Base-by-base conservation (phyloP, 2,797 vertebrate genomes). In the Gadopsis marmoratus region DNA sequence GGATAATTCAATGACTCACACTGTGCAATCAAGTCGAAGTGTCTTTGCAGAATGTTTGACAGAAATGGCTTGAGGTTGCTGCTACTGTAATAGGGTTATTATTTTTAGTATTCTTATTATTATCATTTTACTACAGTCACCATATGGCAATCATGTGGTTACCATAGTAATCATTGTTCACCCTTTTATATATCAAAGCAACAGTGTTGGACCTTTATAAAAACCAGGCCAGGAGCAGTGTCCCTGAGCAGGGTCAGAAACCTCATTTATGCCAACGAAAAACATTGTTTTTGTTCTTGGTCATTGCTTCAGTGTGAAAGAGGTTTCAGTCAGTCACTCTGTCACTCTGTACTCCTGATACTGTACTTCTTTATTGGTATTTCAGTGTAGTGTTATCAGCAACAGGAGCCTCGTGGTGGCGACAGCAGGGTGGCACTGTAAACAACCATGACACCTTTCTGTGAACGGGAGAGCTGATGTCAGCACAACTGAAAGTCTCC, bases 401-500 rank as follows among this genome's bases (percentile, higher is more conserved):
- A 73, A 79, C 51, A 47, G 75, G 74, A 75, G 71, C 74, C 65
- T 79, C 59, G n/a, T 82, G 67, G 84, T n/a, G 62, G 43, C 39
- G 75, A 88, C 84, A 90, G 82, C 89, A 79, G 85, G 89, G 84
- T 82, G 90, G 88, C 89, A 90, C 91, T 89, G 90, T 93, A 93
- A 94, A 95, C 93, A 93, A 88, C 89, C 91, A 89, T 93, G 91
- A 90, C 92, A 92, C 93, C 93, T 92, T 90, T 47, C 87, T 86
- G 90, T 91, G 90, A 92, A 89, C 74, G 71, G 89, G 85, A 90
- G 87, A 90, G 92, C 93, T 93, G 91, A 93, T 95, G 94, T 95
- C 94, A 94, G 95, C 93, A 81, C 91, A 86, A 90, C 90, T 92
- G 89, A 94, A 91, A 90, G 81, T 93, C 92, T 93, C 89, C 84